These are phyloP conservation scores for Cherax quadricarinatus DNA, from an alignment of 1,140 invertebrate genomes.

Conservation along the genomic window DNA sequence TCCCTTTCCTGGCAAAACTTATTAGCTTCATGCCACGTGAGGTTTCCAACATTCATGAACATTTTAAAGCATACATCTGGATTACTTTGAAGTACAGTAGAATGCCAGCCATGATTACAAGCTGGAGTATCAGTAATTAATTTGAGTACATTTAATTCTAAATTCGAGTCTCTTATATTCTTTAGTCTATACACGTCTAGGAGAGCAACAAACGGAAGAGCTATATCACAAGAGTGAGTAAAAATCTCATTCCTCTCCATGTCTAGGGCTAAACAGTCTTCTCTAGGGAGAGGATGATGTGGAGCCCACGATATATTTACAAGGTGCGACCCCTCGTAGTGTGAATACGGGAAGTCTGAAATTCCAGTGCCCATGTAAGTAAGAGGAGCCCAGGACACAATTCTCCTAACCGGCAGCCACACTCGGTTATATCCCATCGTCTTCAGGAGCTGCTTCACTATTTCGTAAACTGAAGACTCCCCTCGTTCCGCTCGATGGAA, in stretches of 20 bases:
- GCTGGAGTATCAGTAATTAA: not conserved
- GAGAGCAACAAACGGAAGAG: slow-evolving; percentile 40
- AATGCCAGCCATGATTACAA: not conserved
- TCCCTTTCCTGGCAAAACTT: not conserved
- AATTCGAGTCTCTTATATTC: not conserved
- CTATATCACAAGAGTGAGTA: slow-evolving; percentile 18
- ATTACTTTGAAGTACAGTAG: slow-evolving; percentile 6
- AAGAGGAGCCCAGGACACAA: slow-evolving; percentile 36
- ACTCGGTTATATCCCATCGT: not conserved
- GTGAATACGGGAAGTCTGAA: not conserved
- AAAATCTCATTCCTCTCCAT: slow-evolving; percentile 23
- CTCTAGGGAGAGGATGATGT: slow-evolving; percentile 22
- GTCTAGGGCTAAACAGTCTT: slow-evolving; percentile 59
- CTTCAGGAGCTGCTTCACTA: slow-evolving; percentile 1
- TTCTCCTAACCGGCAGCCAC: slow-evolving; percentile 53
- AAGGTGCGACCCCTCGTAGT: not conserved
- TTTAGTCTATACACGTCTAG: slow-evolving; percentile 17
- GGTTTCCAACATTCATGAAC: not conserved
- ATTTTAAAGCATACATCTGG: slow-evolving; percentile 40
- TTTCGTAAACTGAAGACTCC: not conserved
- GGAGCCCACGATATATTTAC: slow-evolving; percentile 53
- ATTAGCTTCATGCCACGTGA: slow-evolving; percentile 29
- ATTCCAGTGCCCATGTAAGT: slow-evolving; percentile 16
- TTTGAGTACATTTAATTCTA: not conserved
- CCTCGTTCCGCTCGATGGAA: not conserved